These are phyloP conservation scores for Epistrophella euchroma DNA, from an alignment of 2,888 invertebrate genomes.

Conservation along the genomic window DNA sequence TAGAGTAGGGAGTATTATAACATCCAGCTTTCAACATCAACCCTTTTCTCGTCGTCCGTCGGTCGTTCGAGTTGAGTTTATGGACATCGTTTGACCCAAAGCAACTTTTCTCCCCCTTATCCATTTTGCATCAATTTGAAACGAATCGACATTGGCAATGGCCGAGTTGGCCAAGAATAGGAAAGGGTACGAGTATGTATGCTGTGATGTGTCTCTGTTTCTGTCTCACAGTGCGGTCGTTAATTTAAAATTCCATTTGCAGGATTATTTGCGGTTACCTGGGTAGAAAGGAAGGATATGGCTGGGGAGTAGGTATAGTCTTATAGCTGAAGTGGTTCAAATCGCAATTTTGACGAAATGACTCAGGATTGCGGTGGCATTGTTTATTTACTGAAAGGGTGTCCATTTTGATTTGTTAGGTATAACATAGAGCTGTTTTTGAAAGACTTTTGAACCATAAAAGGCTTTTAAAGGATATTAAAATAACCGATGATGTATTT, in stretches of 20 bases:
- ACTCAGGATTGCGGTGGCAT: conserved; percentile 63
- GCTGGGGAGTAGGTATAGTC: background rate
- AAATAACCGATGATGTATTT: conserved; percentile 34
- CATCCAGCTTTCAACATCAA: conserved; percentile 42
- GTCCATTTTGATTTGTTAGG: conserved; percentile 60
- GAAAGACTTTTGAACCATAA: conserved; percentile 22
- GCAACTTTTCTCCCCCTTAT: background rate
- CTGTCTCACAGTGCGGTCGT: conserved; percentile 68
- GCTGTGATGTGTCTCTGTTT: conserved; percentile 15
- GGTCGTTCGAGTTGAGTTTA: conserved; percentile 27
- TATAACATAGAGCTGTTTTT: conserved; percentile 36
- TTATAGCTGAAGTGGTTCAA: conserved; percentile 31
- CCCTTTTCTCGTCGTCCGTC: conserved; percentile 34
- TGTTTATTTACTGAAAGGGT: conserved; percentile 67
- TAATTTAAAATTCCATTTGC: conserved; percentile 76
- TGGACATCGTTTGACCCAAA: conserved; percentile 56
- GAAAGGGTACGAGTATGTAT: background rate
- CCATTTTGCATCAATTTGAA: conserved; percentile 33
- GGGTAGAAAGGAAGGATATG: conserved; percentile 29
- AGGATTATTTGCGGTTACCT: conserved; percentile 73
- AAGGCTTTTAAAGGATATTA: conserved; percentile 21
- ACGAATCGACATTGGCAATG: conserved; percentile 38
- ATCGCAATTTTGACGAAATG: conserved; percentile 68
- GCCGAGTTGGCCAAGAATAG: background rate
- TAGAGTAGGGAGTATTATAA: conserved; percentile 1